phyloP scores from a whole-genome alignment of 64 coral and sea anemone species.

The Orbicella faveolata region DNA sequence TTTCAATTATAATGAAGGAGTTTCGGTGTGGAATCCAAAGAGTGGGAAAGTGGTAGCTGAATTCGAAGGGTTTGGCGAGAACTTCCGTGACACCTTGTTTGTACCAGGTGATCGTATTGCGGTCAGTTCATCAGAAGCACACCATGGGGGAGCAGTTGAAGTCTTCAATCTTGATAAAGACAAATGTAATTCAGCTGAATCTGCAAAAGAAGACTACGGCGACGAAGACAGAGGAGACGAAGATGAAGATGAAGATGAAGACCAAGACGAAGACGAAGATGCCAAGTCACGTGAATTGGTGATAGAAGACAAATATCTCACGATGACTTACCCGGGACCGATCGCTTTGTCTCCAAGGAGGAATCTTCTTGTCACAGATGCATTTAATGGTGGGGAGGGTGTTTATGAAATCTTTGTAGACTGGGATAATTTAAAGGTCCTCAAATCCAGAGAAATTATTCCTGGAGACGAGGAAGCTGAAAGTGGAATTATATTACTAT shows the following conservation, averaged over 20 bases:
- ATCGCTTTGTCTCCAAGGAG: constrained; percentile 41
- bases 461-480: background rate
- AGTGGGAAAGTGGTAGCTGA: background rate
- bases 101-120: background rate
- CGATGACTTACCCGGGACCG: constrained; percentile 26
- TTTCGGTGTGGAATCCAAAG: background rate
- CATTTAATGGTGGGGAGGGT: background rate
- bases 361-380: constrained; percentile 17
- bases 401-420: constrained; percentile 55
- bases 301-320: background rate
- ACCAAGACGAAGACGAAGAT: too few species aligned
- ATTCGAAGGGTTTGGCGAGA: background rate
- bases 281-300: too few species aligned
- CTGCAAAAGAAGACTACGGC: background rate
- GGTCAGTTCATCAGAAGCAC: background rate
- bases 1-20: background rate
- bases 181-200: background rate
- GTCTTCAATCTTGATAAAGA: background rate
- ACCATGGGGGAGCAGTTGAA: background rate
- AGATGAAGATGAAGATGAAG: background rate
- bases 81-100: background rate
- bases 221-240: background rate
- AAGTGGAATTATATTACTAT: background rate
- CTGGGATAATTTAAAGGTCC: constrained; percentile 58
- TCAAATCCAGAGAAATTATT: constrained; percentile 31